Evolutionary conservation across 2,113 vertebrate genomes (phyloP).

Genomic region (Scomber scombrus): DNA sequence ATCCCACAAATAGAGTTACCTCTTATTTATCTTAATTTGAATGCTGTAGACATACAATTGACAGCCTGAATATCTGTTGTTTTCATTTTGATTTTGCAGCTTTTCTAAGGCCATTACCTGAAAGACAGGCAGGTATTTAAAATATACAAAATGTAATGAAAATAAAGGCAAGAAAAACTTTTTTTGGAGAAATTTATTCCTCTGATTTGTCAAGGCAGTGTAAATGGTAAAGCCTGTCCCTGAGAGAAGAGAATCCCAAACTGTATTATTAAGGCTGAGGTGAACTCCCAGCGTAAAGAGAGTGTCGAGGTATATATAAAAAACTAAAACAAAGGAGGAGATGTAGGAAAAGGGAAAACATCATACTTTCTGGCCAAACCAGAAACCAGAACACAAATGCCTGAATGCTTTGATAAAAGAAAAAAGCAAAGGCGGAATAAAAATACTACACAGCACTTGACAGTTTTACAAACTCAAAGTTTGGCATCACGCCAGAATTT

Average conservation of each 20-base stretch:
- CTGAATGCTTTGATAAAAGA: neutral
- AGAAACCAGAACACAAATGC: constrained; percentile 10
- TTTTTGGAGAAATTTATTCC: constrained; percentile 47
- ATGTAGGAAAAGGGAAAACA: neutral
- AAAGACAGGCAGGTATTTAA: neutral
- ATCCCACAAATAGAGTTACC: no score
- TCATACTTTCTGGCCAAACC: neutral
- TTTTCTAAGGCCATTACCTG: no score
- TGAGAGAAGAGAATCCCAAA: constrained; percentile 52
- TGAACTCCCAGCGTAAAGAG: constrained; percentile 20
- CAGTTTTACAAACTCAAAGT: constrained; percentile 10
- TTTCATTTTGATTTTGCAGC: no score
- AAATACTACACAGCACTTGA: no score
- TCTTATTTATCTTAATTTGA: no score
- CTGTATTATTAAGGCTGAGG: constrained; percentile 23
- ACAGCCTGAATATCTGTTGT: no score
- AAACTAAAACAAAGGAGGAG: neutral
- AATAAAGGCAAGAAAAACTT: neutral
- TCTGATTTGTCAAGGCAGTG: constrained; percentile 48
- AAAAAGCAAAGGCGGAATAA: neutral
- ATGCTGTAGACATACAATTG: no score
- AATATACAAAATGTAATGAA: neutral
- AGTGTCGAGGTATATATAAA: constrained; percentile 35
- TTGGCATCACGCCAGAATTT: neutral
- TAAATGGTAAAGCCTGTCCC: constrained; percentile 30